Percentiles rank a stretch among this genome's conserved stretches.
Evolutionary conservation across 2,113 vertebrate species (phyloP).

Genomic region (Pipa parva): DNA sequence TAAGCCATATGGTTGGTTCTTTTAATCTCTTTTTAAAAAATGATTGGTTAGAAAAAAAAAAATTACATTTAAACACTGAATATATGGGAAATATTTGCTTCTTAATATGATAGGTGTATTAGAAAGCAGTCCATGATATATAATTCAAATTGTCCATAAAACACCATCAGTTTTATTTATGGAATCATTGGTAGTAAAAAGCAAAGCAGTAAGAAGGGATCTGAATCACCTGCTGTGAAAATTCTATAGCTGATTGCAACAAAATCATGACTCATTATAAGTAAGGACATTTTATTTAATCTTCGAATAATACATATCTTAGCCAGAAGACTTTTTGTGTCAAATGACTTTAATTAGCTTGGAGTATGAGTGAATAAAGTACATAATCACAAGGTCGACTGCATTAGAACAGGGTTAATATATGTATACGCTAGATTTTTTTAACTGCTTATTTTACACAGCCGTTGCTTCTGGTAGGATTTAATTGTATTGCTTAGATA

Average conservation of each 20-base stretch:
- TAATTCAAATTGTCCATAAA: slow-evolving; percentile 22
- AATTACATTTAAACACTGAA: not conserved
- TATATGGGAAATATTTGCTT: not conserved
- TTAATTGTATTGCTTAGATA: slow-evolving; percentile 18
- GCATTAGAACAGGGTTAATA: slow-evolving; percentile 18
- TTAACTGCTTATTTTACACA: slow-evolving; percentile 24
- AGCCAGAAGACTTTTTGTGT: slow-evolving; percentile 17
- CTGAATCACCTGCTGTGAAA: slow-evolving; percentile 37
- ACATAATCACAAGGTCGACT: slow-evolving; percentile 25
- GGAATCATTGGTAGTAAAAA: slow-evolving; percentile 20
- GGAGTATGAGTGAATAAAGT: slow-evolving; percentile 21
- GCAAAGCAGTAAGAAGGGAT: slow-evolving; percentile 14
- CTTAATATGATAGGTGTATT: not conserved
- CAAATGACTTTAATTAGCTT: slow-evolving; percentile 25
- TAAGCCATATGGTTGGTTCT: not conserved
- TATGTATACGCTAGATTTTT: slow-evolving; percentile 22
- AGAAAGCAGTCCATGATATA: not conserved
- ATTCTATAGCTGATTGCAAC: slow-evolving; percentile 40
- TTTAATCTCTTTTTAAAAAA: not conserved
- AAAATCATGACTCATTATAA: slow-evolving; percentile 39
- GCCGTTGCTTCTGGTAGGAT: slow-evolving; percentile 9
- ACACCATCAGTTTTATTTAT: slow-evolving; percentile 23
- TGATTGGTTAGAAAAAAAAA: no score
- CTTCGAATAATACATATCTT: slow-evolving; percentile 32
- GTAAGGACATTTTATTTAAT: slow-evolving; percentile 35